A percentile compares a stretch with the other conserved stretches of the same genome.
These are phyloP conservation scores for Alligator sinensis DNA, from an alignment of 2,113 vertebrate species.

Conservation along the genomic window DNA sequence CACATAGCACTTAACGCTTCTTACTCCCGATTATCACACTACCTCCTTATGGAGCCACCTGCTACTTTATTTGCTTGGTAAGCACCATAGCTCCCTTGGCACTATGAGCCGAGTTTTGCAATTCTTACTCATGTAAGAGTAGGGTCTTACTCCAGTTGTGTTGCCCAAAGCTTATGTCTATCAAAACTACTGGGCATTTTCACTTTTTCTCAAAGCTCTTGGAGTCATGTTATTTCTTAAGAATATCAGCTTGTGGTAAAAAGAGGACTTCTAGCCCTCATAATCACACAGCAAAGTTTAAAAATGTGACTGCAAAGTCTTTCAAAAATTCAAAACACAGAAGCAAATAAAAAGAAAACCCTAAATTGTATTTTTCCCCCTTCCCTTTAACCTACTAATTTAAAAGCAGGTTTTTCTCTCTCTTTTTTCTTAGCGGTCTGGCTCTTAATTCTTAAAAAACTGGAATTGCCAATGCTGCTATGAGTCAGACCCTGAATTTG, in stretches of 20 bases:
- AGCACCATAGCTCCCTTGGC: background rate
- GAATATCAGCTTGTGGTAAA: slow-evolving; percentile 46
- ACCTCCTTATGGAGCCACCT: background rate
- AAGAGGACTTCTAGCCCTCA: slow-evolving; percentile 4
- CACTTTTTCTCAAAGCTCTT: slow-evolving; percentile 18
- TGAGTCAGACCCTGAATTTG: slow-evolving; percentile 28
- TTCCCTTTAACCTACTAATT: slow-evolving; percentile 54
- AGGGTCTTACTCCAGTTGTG: background rate
- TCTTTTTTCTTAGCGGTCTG: background rate
- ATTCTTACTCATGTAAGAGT: background rate
- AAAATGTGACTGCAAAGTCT: slow-evolving; percentile 47
- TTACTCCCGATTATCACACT: background rate
- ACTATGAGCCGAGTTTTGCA: background rate
- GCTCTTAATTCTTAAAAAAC: slow-evolving; percentile 28
- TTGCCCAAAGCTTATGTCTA: background rate
- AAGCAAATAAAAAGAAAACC: slow-evolving; percentile 51
- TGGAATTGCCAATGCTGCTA: slow-evolving; percentile 20
- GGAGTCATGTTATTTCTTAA: slow-evolving; percentile 13
- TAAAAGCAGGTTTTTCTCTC: background rate
- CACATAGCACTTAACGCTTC: background rate
- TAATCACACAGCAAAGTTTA: slow-evolving; percentile 28
- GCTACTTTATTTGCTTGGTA: background rate
- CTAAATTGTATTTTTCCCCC: background rate
- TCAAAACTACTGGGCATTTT: background rate
- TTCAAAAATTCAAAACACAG: slow-evolving; percentile 50